Evolutionary conservation across 92 coral and sea anemone species (phyloP), one percentile per base, ranked within the genome.

Genomic region (Actinernus sp.): DNA sequence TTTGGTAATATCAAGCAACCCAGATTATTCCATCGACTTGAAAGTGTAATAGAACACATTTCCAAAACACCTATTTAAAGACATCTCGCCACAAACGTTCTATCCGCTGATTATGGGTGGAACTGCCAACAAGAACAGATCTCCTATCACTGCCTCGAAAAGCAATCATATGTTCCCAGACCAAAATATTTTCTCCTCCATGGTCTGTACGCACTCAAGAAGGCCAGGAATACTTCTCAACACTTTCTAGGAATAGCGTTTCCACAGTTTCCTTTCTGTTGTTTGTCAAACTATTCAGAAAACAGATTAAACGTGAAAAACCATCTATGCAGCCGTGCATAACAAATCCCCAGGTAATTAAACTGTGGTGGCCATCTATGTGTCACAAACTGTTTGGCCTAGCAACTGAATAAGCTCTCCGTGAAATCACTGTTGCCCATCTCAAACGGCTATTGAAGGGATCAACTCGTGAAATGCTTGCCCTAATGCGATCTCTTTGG

Each of bases 41-140:
- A 80, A 87, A 2, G 76, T 68, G 71, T 74, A 74, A 50, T 87
- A 87, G 39, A 80, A 86, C 14, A 87, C 69, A 69, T 41, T 44
- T 21, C 72, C 67, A 60, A 87, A 38, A 68, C 87, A 87, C 55
- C 81, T n/a, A n/a, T n/a, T n/a, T 4, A 58, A 74, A 81, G 13
- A 87, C 84, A 34, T 80, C 93, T 22, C 84, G 58, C 88, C 93
- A 81, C n/a, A n/a, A n/a, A n/a, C n/a, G n/a, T n/a, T n/a, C n/a
- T n/a, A n/a, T n/a, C n/a, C n/a, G n/a, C n/a, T 86, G 84, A 63
- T 86, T 86, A 17, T 50, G 78, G 1, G 83, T 79, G 4, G 92
- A 78, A 33, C 46, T 68, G 13, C 84, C 71, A 61, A 58, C 55
- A 47, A 82, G 0, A 30, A 66, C 68, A 13, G 66, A 72, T 58